These are phyloP conservation scores for Galeopterus variegatus DNA, from an alignment of 2,113 vertebrate genomes.

Conservation along the genomic window DNA sequence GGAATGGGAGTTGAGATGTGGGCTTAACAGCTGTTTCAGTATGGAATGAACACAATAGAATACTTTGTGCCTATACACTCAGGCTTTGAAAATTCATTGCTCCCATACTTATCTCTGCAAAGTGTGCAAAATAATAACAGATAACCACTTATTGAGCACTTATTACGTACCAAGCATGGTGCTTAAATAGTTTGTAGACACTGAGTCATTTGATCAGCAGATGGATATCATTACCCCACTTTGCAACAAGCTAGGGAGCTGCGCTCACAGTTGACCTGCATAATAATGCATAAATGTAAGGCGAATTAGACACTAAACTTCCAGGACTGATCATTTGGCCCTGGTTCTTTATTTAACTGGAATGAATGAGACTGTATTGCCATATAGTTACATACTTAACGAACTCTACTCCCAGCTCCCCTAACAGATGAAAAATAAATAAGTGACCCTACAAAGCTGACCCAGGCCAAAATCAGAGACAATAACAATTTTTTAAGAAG, in stretches of 20 bases:
- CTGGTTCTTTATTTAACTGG: background rate
- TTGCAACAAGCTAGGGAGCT: background rate
- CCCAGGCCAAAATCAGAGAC: slow-evolving; percentile 2
- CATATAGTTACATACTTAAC: background rate
- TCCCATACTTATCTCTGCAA: slow-evolving; percentile 9
- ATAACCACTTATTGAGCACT: background rate
- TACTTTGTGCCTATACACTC: background rate
- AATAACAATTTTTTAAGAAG: background rate
- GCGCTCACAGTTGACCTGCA: background rate
- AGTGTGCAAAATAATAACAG: background rate
- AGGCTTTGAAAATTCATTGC: background rate
- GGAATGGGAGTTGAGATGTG: background rate
- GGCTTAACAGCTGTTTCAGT: background rate
- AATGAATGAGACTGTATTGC: background rate
- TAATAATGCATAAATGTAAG: background rate
- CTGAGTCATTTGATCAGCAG: background rate
- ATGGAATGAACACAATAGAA: background rate
- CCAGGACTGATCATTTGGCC: background rate
- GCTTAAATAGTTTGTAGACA: background rate
- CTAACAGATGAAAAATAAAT: background rate
- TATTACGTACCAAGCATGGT: background rate
- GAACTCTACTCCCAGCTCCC: background rate
- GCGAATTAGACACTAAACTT: background rate
- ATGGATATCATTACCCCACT: background rate
- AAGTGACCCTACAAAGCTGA: slow-evolving; percentile 3